Conservation (phyloP, 1,140 invertebrate species). For the Drosophila murphyi region DNA sequence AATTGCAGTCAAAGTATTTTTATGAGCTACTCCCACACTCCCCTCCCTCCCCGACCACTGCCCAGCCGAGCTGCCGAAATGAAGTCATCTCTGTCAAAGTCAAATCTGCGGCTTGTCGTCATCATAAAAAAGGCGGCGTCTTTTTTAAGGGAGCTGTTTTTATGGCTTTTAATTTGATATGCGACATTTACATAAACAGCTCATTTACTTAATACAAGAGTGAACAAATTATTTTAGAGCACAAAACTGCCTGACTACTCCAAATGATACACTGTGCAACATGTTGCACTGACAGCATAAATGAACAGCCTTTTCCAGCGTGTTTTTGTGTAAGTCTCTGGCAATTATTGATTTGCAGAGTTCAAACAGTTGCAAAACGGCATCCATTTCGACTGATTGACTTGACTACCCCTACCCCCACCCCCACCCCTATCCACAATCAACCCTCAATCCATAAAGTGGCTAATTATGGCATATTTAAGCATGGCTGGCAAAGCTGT, state of each 20-base stretch:
- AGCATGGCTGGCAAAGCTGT: conserved; percentile 5
- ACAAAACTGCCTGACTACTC: not conserved
- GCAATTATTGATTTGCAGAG: conserved; percentile 49
- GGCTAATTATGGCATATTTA: conserved; percentile 67
- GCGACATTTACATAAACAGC: conserved; percentile 76
- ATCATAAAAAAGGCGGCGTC: conserved; percentile 36
- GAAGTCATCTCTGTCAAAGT: conserved; percentile 56
- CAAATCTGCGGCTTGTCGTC: conserved; percentile 56
- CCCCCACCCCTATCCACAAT: not conserved
- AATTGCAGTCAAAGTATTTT: conserved; percentile 60
- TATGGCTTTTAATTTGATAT: conserved; percentile 79
- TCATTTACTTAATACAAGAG: conserved; percentile 70
- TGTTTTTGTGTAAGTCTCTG: conserved; percentile 7
- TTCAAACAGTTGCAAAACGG: conserved; percentile 32
- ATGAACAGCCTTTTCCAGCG: conserved; percentile 31
- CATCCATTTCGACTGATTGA: conserved; percentile 54
- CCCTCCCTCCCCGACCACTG: not conserved
- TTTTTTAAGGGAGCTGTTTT: conserved; percentile 37
- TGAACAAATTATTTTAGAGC: conserved; percentile 63
- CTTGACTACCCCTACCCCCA: not conserved
- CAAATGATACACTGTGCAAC: conserved; percentile 16
- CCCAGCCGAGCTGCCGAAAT: conserved; percentile 28
- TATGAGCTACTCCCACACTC: conserved; percentile 29
- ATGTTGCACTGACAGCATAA: conserved; percentile 20
- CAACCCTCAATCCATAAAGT: conserved; percentile 31